Conservation (phyloP, 2,797 vertebrate species). For the Sebastes kiyomatsui region DNA sequence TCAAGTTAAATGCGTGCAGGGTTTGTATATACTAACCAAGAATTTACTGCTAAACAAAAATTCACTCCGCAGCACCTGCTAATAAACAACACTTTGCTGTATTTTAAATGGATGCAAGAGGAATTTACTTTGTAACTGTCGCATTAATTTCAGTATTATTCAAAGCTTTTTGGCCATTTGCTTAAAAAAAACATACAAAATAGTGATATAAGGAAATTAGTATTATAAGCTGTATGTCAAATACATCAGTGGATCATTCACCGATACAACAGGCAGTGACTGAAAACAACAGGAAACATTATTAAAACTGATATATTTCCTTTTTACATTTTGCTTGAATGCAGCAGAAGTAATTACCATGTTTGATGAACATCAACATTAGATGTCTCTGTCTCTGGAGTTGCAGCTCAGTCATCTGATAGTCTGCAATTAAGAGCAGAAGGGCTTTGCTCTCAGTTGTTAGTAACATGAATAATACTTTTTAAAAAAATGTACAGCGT, state of each 20-base stretch:
- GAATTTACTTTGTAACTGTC: neutral
- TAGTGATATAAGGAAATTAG: neutral
- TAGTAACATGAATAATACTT: neutral
- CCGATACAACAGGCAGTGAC: neutral
- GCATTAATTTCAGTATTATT: neutral
- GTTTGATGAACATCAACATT: neutral
- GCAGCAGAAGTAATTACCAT: neutral
- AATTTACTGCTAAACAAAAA: slow-evolving; percentile 5
- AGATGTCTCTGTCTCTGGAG: neutral
- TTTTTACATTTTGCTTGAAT: neutral
- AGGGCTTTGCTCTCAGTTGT: neutral
- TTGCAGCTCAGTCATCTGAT: neutral
- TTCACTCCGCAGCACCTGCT: neutral
- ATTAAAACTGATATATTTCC: neutral
- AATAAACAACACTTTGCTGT: neutral
- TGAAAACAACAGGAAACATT: neutral
- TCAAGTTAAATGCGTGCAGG: slow-evolving; percentile 4
- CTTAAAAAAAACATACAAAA: neutral
- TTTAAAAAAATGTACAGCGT: too few relatives aligned
- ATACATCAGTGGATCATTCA: neutral
- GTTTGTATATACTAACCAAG: neutral
- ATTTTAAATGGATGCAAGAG: neutral
- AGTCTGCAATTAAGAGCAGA: neutral
- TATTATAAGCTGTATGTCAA: neutral
- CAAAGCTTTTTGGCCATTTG: neutral